These are phyloP conservation scores for Lepus oiostolus DNA, from an alignment of 2,797 vertebrate genomes.

Conservation along the genomic window DNA sequence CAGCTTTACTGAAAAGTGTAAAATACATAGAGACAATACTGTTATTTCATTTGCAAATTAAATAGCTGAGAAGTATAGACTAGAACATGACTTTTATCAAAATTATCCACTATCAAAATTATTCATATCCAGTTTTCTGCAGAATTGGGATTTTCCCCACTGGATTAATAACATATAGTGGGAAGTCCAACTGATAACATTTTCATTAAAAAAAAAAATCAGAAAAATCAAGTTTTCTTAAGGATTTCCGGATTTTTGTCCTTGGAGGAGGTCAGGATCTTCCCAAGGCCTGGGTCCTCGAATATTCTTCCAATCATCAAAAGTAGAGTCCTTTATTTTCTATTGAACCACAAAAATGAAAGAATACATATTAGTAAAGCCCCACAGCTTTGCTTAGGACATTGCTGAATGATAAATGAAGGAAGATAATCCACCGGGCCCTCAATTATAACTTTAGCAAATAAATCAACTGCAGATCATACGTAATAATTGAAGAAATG, in stretches of 20 bases:
- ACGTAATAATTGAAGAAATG: neutral
- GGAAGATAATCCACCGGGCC: neutral
- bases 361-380: conserved; percentile 67
- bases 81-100: conserved; percentile 73
- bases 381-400: neutral
- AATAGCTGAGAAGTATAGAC: conserved; percentile 50
- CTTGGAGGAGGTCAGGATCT: conserved; percentile 91
- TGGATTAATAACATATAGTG: conserved; percentile 31
- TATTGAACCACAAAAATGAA: conserved; percentile 86
- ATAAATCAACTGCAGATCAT: conserved; percentile 40
- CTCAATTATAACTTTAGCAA: conserved; percentile 26
- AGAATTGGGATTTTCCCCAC: conserved; percentile 27
- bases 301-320: conserved; percentile 96
- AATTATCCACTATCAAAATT: conserved; percentile 61
- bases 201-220: conserved; percentile 54
- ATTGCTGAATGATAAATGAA: neutral
- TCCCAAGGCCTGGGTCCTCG: conserved; percentile 97
- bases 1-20: conserved; percentile 78
- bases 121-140: conserved; percentile 15
- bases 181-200: conserved; percentile 54
- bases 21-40: conserved; percentile 22
- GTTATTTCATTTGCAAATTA: conserved; percentile 67
- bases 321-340: conserved; percentile 91
- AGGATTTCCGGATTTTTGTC: conserved; percentile 82
- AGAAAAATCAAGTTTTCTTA: conserved; percentile 80